Base-by-base conservation (phyloP, 2,888 invertebrate genomes). In the Harpagoxenus sublaevis region DNA sequence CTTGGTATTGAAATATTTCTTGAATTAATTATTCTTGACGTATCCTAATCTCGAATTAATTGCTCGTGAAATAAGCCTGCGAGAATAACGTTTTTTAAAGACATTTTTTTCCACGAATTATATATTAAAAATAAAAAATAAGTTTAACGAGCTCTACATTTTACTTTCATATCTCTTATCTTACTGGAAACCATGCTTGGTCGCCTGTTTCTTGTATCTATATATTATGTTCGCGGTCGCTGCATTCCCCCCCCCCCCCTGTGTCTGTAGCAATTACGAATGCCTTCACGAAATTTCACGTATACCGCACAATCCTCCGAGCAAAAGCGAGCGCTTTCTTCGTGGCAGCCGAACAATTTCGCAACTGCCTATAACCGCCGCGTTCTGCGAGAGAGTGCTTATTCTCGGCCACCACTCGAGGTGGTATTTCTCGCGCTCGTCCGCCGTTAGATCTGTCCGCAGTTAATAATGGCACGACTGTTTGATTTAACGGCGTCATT, bases 401-500 rank as follows among this genome's bases (percentile, higher is more conserved):
- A 85, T 89, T 89, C 86, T 84, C 74, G 87, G 82, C 71, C 28
- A 84, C 48, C 74, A 45, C 48, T 81, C 74, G 79, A 65, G 71
- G 71, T 78, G 55, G 62, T 55, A 73, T 51, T 35, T 83, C 74
- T 42, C 74, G 65, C 81, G 65, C 42, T 60, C 65, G 66, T 75
- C 83, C 84, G 86, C 88, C 87, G 89, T 92, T 91, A 87, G 92
- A 90, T 92, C 88, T 88, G 88, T 91, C 89, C 74, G 82, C 89
- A 86, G 92, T 91, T 89, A 89, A 91, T 92, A 93, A 92, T 89
- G 90, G 88, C 87, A 86, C 81, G 92, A 87, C 89, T 89, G 88
- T 89, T 89, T 92, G 92, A 93, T 93, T 92, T 93, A 92, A 91
- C 89, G 89, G 88, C 88, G 84, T 92, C 93, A 90, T 93, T 93